These are phyloP conservation scores for Synergus itoensis DNA, from an alignment of 2,888 invertebrate genomes.

Conservation along the genomic window DNA sequence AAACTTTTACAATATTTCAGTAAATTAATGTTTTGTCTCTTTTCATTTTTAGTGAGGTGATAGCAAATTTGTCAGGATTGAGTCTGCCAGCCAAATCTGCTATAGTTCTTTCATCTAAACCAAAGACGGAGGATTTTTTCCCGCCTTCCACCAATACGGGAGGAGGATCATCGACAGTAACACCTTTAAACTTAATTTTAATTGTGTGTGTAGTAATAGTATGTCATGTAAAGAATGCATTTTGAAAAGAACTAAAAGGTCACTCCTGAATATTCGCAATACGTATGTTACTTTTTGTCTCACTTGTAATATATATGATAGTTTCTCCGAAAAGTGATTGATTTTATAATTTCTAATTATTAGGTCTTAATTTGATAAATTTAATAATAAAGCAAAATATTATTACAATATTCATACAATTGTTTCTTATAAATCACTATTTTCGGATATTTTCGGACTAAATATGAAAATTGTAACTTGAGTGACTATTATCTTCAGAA, in stretches of 20 bases:
- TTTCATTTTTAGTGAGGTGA: slow-evolving; percentile 64
- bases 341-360: background rate
- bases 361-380: background rate
- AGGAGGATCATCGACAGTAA: background rate
- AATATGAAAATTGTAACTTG: no score
- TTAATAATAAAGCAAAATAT: background rate
- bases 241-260: background rate
- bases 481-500: no score
- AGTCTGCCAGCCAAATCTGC: slow-evolving; percentile 52
- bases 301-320: no score
- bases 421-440: no score
- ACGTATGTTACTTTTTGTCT: background rate
- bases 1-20: background rate
- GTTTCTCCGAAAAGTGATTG: background rate
- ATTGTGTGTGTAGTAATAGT: background rate
- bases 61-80: slow-evolving; percentile 40
- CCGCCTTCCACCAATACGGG: background rate
- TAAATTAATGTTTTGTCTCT: background rate
- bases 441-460: no score
- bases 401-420: no score
- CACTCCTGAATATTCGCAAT: background rate
- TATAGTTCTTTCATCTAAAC: slow-evolving; percentile 46
- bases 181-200: slow-evolving; percentile 42
- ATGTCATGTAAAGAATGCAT: background rate
- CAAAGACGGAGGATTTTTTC: no score